Conservation (phyloP, 1,140 invertebrate species). For the Teleogryllus occipitalis region DNA sequence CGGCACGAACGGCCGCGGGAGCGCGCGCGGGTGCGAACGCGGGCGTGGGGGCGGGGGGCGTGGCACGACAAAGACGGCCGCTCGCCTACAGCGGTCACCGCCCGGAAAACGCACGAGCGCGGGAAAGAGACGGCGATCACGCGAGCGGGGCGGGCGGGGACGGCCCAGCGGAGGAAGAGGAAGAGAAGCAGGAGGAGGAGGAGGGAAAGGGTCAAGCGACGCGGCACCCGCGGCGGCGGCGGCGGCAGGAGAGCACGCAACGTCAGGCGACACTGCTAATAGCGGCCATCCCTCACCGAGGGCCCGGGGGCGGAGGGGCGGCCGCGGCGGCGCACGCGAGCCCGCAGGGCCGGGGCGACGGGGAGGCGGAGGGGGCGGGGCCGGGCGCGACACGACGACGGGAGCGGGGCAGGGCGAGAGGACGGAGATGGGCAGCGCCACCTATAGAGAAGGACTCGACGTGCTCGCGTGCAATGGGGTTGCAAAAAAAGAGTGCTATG, state of each 20-base stretch:
- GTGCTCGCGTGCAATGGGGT: too few relatives aligned
- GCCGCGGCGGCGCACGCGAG: neutral
- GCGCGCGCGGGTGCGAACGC: neutral
- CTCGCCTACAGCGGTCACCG: neutral
- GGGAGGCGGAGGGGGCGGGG: too few relatives aligned
- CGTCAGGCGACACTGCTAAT: neutral
- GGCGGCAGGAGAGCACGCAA: neutral
- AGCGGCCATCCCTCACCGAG: neutral
- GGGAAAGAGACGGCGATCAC: neutral
- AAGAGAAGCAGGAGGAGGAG: neutral
- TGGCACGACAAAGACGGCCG: neutral
- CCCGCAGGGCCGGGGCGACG: too few relatives aligned
- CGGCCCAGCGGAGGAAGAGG: neutral
- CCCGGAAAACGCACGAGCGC: neutral
- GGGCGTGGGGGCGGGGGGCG: too few relatives aligned
- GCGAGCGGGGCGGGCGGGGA: neutral
- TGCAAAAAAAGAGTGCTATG: too few relatives aligned
- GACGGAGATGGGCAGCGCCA: too few relatives aligned
- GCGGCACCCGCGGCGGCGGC: too few relatives aligned
- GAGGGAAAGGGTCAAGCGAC: neutral
- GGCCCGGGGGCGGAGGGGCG: too few relatives aligned
- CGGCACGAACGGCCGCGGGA: neutral
- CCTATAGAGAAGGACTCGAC: too few relatives aligned
- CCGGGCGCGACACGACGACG: too few relatives aligned
- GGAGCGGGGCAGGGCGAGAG: too few relatives aligned